Evolutionary conservation across 2,888 invertebrate species (phyloP), one percentile per base, ranked within the genome.

Genomic region (Caenorhabditis drosophilae): DNA sequence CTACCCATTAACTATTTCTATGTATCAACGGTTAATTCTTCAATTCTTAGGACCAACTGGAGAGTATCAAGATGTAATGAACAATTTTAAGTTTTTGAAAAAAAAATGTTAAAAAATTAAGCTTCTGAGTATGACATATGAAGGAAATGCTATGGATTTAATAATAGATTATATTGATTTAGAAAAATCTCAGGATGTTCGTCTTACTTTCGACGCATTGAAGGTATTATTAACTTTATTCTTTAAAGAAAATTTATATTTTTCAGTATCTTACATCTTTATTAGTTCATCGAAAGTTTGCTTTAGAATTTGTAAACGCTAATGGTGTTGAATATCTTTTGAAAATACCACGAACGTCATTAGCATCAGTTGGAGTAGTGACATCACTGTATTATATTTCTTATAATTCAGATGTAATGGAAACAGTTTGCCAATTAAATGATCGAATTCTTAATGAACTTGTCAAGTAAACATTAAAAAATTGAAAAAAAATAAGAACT

Each of bases 351-450:
- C 62, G 67, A 7, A 49, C 52, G 9, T 74, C 67, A 9, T 41
- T 74, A 52, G 76, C 71, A 15, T 69, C 72, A 0, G 95, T 95
- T 0, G 97, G 93, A 15, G 95, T 96, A 1, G 92, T 95, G 0
- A 92, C 96, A 67, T 94, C 95, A 77, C 87, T 98, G 34, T 97
- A 96, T 86, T 97, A 96, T 86, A 87, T 98, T 56, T 93, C 75
- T 1, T 96, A 95, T 86, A 93, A 92, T 83, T 94, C 94, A 84
- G 96, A 97, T 85, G 93, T 95, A 0, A 94, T 98, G 92, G 96
- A 97, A 84, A 88, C 92, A 52, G 81, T 86, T 22, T 96, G 95
- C 81, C 86, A 91, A 22, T 87, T 94, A 84, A 91, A 93, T 0
- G 89, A 53, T 15, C 40, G 49, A 16, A 47, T 75, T n/a, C 50